phyloP scores from a whole-genome alignment of 2,797 vertebrate genomes.

The Ibycter americanus region DNA sequence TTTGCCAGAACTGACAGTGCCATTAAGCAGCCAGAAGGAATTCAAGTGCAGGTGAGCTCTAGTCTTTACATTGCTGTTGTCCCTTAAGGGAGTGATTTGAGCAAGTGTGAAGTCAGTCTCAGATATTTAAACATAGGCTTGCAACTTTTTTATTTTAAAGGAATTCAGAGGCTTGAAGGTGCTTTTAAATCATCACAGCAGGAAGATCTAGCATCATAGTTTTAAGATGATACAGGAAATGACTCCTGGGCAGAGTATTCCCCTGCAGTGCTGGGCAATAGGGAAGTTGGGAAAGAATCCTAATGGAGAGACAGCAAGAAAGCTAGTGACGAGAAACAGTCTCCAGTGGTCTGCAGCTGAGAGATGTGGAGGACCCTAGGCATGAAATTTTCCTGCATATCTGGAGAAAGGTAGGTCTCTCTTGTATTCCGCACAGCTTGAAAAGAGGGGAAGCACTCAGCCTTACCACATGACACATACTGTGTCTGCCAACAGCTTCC shows the following conservation, averaged over 20 bases:
- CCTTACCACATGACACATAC: not conserved
- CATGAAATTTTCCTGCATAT: accelerated
- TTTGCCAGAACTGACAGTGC: not conserved
- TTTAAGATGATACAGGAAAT: not conserved
- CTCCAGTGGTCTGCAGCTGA: not conserved
- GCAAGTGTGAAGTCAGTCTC: not conserved
- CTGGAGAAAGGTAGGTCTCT: not conserved
- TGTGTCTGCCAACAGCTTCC: not conserved
- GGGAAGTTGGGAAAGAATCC: not conserved
- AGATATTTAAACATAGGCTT: not conserved
- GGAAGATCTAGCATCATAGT: not conserved
- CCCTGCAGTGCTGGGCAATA: not conserved
- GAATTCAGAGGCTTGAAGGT: not conserved
- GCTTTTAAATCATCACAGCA: not conserved
- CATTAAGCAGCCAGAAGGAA: not conserved
- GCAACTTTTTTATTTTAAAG: not conserved
- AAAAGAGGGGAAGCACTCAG: not conserved
- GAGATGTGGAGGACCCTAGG: not conserved
- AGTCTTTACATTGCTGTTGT: not conserved
- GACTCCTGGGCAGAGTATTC: not conserved
- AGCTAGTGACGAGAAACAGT: not conserved
- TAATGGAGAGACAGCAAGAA: not conserved
- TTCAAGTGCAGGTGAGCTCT: not conserved
- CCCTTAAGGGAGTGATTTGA: not conserved
- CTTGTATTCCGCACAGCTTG: not conserved